Conservation (phyloP, 1,140 invertebrate genomes). For the Maniola jurtina region DNA sequence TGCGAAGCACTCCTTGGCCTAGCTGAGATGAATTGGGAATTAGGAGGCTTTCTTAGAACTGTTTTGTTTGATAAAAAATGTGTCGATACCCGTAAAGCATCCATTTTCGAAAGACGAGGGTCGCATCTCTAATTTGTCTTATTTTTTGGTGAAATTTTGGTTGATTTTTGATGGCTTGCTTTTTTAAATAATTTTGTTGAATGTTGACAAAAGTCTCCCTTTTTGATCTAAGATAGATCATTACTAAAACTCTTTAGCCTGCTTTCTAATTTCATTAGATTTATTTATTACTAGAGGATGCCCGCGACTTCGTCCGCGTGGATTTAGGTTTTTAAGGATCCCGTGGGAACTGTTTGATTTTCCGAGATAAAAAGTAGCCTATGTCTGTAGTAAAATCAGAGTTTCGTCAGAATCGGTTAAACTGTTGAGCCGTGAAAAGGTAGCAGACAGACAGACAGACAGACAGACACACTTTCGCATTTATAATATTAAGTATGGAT, state of each 20-base stretch:
- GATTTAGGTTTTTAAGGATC: too few species aligned
- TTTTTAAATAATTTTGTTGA: not conserved
- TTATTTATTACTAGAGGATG: not conserved
- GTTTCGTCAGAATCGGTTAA: too few species aligned
- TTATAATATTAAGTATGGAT: too few species aligned
- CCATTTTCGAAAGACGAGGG: slow-evolving; percentile 26
- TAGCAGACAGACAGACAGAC: too few species aligned
- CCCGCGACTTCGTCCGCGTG: too few species aligned
- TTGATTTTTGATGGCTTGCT: not conserved
- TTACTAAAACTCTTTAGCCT: not conserved
- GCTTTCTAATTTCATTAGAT: not conserved
- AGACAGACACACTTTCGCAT: too few species aligned
- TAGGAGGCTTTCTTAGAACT: slow-evolving; percentile 52
- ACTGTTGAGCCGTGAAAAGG: too few species aligned
- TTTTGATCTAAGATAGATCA: not conserved
- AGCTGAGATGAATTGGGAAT: slow-evolving; percentile 49
- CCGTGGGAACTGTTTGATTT: too few species aligned
- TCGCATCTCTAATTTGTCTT: slow-evolving; percentile 14
- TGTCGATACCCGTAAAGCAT: slow-evolving; percentile 54
- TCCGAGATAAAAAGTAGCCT: too few species aligned
- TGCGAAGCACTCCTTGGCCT: slow-evolving; percentile 37
- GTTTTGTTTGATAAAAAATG: slow-evolving; percentile 44
- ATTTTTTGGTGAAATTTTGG: slow-evolving; percentile 16
- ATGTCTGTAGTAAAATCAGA: too few species aligned
- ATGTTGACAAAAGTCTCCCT: slow-evolving; percentile 1